Conservation (phyloP, 2,113 vertebrate genomes). For the Acanthisitta chloris region DNA sequence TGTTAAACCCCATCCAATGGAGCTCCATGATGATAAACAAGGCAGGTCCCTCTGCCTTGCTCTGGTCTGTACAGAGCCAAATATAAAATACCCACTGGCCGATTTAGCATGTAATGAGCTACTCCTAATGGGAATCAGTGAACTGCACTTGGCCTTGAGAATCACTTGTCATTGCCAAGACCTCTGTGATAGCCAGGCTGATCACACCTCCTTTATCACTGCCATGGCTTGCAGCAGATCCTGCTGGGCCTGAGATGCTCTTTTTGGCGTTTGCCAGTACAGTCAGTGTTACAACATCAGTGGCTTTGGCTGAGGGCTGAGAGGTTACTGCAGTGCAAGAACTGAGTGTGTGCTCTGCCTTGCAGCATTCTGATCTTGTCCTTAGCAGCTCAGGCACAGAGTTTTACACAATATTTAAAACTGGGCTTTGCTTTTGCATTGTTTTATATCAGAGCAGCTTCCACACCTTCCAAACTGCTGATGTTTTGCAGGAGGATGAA, state of each 20-base stretch:
- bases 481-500: neutral
- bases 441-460: neutral
- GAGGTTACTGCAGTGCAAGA: neutral
- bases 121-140: constrained; percentile 2
- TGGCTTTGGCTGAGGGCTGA: neutral
- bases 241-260: neutral
- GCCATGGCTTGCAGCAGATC: neutral
- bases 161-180: constrained; percentile 18
- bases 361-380: neutral
- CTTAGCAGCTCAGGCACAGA: neutral
- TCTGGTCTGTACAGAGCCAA: neutral
- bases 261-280: neutral
- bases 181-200: neutral
- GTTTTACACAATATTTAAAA: constrained; percentile 11
- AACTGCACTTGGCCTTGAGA: constrained; percentile 22
- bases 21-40: neutral
- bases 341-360: neutral
- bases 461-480: neutral
- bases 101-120: constrained; percentile 2
- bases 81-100: neutral
- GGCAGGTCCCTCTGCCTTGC: neutral
- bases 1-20: neutral
- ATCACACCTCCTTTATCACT: constrained; percentile 3
- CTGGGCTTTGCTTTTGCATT: neutral
- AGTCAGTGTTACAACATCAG: neutral